These are phyloP conservation scores for Petrosia ficiformis DNA, from an alignment of 37 sponge, comb jelly and placozoan genomes.

Conservation along the genomic window DNA sequence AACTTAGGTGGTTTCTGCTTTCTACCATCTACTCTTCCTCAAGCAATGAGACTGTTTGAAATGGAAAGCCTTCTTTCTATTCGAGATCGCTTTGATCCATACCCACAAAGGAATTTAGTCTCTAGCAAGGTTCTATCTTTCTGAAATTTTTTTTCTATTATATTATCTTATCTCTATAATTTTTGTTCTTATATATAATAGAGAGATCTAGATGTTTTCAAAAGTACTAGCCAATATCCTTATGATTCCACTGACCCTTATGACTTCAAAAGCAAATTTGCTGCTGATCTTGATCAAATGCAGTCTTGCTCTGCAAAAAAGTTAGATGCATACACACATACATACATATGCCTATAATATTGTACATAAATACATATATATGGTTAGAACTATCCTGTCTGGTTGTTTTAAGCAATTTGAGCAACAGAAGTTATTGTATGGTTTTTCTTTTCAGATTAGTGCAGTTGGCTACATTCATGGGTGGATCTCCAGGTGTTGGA, in stretches of 20 bases:
- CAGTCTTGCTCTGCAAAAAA: slow-evolving; percentile 6
- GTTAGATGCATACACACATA: background rate
- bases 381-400: too few species aligned
- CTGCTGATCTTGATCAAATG: background rate
- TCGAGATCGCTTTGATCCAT: background rate
- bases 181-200: background rate
- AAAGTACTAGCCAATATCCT: background rate
- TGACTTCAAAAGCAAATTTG: background rate
- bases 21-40: background rate
- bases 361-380: background rate
- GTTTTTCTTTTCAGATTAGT: background rate
- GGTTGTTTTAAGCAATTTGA: too few species aligned
- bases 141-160: background rate
- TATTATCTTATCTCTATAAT: background rate
- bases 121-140: background rate
- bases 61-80: slow-evolving; percentile 20
- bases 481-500: background rate
- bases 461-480: background rate
- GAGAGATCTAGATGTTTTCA: background rate
- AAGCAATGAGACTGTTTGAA: slow-evolving; percentile 9
- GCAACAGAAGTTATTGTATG: too few species aligned
- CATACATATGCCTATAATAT: background rate
- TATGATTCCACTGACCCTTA: background rate
- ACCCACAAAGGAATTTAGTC: background rate
- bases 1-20: slow-evolving; percentile 14